These are phyloP conservation scores for Sinella curviseta DNA, from an alignment of 1,140 invertebrate genomes.

Conservation along the genomic window DNA sequence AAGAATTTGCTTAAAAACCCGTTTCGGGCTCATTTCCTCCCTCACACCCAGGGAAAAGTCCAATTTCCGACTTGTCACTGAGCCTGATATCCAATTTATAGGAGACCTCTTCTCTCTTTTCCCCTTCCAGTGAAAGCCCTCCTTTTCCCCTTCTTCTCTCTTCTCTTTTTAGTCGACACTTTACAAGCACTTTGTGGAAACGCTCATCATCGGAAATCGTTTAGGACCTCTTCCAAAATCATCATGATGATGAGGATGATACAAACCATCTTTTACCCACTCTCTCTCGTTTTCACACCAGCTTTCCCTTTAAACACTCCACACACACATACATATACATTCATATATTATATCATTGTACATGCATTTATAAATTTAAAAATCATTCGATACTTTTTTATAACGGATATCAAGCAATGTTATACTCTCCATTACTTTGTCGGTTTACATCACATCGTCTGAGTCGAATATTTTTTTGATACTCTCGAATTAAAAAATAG, in stretches of 20 bases:
- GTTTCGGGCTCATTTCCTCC: conserved; percentile 50
- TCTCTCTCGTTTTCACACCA: background rate
- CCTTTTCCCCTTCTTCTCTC: conserved; percentile 27
- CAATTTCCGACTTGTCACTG: conserved; percentile 51
- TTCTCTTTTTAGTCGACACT: conserved; percentile 38
- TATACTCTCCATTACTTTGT: background rate
- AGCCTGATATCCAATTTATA: conserved; percentile 50
- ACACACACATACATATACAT: background rate
- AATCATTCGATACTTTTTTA: no score
- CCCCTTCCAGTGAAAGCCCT: conserved; percentile 18
- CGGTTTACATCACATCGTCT: background rate
- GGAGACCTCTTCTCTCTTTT: conserved; percentile 26
- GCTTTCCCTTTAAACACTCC: background rate
- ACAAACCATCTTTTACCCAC: conserved; percentile 31
- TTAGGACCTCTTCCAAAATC: conserved; percentile 49
- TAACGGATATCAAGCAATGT: background rate
- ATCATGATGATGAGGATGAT: conserved; percentile 35
- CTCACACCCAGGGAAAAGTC: conserved; percentile 49
- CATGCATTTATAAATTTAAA: no score
- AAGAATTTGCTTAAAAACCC: conserved; percentile 44
- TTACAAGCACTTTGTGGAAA: conserved; percentile 50
- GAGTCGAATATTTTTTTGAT: background rate
- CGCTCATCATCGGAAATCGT: conserved; percentile 50
- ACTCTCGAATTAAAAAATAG: conserved; percentile 2
- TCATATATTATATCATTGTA: no score